Conservation (phyloP, 2,113 vertebrate genomes). For the Eulemur macaco region DNA sequence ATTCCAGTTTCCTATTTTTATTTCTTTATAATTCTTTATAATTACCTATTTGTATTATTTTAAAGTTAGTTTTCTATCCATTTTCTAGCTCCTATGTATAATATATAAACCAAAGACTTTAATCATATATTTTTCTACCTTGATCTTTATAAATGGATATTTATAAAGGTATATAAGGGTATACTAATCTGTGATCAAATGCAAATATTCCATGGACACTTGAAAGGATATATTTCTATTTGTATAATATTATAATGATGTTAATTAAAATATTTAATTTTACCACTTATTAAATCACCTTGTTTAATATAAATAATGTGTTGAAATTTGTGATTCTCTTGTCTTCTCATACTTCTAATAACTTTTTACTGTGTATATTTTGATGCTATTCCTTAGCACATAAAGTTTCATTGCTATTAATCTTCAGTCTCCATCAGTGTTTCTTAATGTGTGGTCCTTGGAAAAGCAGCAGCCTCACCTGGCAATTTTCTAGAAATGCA, state of each 20-base stretch:
- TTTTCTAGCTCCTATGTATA: neutral
- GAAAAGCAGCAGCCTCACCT: neutral
- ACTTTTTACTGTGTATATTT: neutral
- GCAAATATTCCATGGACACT: neutral
- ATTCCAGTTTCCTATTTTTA: neutral
- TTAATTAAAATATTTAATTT: slow-evolving; percentile 30
- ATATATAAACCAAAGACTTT: neutral
- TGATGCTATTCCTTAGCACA: neutral
- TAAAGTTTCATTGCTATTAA: neutral
- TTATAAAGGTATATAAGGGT: neutral
- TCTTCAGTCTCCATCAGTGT: neutral
- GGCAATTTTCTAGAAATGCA: neutral
- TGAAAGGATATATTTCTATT: neutral
- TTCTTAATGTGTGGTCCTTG: neutral
- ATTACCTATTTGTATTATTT: neutral
- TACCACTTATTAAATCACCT: neutral
- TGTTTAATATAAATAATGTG: neutral
- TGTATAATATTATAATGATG: neutral
- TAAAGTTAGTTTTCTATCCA: neutral
- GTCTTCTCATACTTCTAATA: neutral
- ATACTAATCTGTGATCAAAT: neutral
- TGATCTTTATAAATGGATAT: neutral
- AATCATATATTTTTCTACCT: neutral
- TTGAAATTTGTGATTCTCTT: neutral
- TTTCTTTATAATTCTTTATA: neutral